Conservation (phyloP, 1,140 invertebrate genomes). For the Caerostris darwini region DNA sequence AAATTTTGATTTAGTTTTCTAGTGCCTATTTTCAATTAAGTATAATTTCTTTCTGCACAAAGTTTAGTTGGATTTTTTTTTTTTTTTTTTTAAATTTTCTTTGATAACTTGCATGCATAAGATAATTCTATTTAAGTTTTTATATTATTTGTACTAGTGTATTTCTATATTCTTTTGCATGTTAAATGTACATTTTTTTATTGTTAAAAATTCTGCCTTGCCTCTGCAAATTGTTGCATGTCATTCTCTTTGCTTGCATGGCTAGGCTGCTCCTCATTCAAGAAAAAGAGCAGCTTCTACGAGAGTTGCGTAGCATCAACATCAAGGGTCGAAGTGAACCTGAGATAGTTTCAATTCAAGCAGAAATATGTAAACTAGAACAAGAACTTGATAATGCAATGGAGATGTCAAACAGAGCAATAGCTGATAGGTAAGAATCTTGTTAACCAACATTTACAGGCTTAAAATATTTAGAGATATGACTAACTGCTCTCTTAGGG, state of each 20-base stretch:
- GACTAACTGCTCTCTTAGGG: conserved; percentile 21
- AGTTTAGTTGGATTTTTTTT: too few relatives aligned
- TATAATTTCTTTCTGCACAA: too few relatives aligned
- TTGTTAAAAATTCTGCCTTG: conserved; percentile 1
- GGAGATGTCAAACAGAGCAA: conserved; percentile 95
- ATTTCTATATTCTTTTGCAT: conserved; percentile 46
- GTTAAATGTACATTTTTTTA: conserved; percentile 12
- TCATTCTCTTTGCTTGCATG: conserved; percentile 77
- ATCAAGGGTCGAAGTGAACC: conserved; percentile 90
- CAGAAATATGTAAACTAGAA: conserved; percentile 92
- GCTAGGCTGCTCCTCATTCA: conserved; percentile 91
- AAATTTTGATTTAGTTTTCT: too few relatives aligned
- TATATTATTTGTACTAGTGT: not conserved
- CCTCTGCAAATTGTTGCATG: conserved; percentile 74
- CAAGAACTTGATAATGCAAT: conserved; percentile 94
- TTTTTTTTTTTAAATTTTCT: not conserved
- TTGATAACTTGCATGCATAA: conserved; percentile 12
- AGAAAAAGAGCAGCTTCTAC: conserved; percentile 95
- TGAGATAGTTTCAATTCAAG: conserved; percentile 92
- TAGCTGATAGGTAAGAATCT: conserved; percentile 88
- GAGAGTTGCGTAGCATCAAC: conserved; percentile 94
- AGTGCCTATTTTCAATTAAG: too few relatives aligned
- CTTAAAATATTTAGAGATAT: not conserved
- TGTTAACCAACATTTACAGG: conserved; percentile 6
- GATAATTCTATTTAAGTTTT: not conserved